phyloP scores from a whole-genome alignment of 2,113 vertebrate genomes.

The Brachypteracias leptosomus region DNA sequence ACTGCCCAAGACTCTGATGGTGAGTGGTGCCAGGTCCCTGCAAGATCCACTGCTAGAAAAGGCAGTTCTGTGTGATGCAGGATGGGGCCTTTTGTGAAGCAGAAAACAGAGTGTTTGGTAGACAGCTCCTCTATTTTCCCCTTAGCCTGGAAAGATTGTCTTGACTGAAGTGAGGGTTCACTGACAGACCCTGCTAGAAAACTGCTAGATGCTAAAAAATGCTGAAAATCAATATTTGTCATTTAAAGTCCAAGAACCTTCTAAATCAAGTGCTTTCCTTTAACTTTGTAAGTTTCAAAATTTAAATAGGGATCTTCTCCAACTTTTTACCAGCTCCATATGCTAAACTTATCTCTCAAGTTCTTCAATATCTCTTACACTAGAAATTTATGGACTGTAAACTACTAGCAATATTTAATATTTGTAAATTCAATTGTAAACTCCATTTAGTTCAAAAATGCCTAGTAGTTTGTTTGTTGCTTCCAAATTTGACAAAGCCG shows the following conservation, averaged over 20 bases:
- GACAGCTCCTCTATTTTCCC: not conserved
- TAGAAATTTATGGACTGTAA: not conserved
- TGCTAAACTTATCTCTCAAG: not conserved
- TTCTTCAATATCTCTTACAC: not conserved
- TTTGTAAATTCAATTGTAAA: not conserved
- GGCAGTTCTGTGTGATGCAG: not conserved
- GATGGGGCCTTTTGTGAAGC: not conserved
- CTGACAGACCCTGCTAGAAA: not conserved
- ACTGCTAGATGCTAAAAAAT: not conserved
- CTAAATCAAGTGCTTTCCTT: not conserved
- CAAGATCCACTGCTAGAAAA: accelerated
- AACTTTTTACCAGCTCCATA: not conserved
- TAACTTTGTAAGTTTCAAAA: not conserved
- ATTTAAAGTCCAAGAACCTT: not conserved
- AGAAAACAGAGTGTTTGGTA: not conserved
- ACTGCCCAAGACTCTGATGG: accelerated
- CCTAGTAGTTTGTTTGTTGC: not conserved
- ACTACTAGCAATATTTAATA: not conserved
- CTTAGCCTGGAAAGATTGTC: not conserved
- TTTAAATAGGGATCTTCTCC: not conserved
- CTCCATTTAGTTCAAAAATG: not conserved
- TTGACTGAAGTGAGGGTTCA: not conserved
- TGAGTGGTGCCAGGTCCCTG: too few relatives aligned
- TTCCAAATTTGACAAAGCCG: not conserved
- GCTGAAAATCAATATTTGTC: not conserved